A percentile compares a stretch with the other conserved stretches of the same genome.
phyloP scores from a whole-genome alignment of 1,140 invertebrate species.

The Aphidius gifuensis region DNA sequence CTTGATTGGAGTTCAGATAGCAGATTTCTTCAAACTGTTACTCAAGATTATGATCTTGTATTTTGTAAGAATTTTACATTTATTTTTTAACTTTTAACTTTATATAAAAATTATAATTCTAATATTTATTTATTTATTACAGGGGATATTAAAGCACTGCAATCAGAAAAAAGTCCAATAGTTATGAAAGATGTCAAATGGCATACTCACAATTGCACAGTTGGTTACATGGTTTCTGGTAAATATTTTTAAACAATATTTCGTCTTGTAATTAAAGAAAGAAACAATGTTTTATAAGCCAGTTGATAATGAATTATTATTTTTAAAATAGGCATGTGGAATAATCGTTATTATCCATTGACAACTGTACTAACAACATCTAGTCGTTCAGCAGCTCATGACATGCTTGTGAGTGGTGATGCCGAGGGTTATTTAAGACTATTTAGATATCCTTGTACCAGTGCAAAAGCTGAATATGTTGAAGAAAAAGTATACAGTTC shows the following conservation, averaged over 20 bases:
- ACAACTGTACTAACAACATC: slow-evolving; percentile 76
- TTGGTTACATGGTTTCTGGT: slow-evolving; percentile 82
- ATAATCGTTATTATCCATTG: slow-evolving; percentile 81
- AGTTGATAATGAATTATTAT: not conserved
- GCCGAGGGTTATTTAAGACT: slow-evolving; percentile 87
- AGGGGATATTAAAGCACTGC: slow-evolving; percentile 84
- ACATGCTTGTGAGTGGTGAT: slow-evolving; percentile 82
- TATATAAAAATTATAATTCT: slow-evolving; percentile 1
- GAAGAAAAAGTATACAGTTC: slow-evolving; percentile 87
- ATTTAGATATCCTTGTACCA: slow-evolving; percentile 83
- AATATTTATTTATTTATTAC: slow-evolving; percentile 34
- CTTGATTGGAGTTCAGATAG: slow-evolving; percentile 91
- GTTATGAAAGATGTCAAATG: slow-evolving; percentile 88
- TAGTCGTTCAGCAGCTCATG: slow-evolving; percentile 76
- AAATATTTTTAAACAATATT: slow-evolving; percentile 31
- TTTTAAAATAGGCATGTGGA: slow-evolving; percentile 73
- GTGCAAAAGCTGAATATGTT: slow-evolving; percentile 80
- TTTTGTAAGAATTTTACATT: slow-evolving; percentile 68
- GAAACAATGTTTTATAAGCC: slow-evolving; percentile 3
- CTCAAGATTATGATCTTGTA: slow-evolving; percentile 86
- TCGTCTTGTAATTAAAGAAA: not conserved
- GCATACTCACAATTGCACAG: slow-evolving; percentile 79
- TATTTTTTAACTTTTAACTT: slow-evolving; percentile 7
- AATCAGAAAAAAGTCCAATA: slow-evolving; percentile 77
- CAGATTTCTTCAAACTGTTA: slow-evolving; percentile 82